Percentiles rank a stretch among this genome's conserved stretches.
Conservation (phyloP, 2,888 invertebrate genomes). For the Pomacea canaliculata region DNA sequence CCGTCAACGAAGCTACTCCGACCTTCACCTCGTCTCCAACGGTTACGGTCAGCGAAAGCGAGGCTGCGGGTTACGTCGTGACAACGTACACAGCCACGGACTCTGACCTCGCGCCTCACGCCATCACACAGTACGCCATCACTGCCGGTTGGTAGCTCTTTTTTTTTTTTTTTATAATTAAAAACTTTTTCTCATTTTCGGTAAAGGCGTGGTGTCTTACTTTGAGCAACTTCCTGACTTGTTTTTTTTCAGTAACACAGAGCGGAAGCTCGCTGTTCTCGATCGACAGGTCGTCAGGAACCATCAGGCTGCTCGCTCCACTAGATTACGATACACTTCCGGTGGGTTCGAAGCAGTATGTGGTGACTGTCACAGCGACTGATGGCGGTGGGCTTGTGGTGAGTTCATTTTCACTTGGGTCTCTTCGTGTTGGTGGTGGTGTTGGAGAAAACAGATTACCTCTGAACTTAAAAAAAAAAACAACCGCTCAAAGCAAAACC, state of each 20-base stretch:
- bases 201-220: no score
- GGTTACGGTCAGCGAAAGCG: conserved; percentile 36
- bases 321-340: conserved; percentile 42
- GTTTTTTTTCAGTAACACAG: conserved; percentile 43
- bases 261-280: conserved; percentile 44
- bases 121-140: conserved; percentile 38
- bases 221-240: no score
- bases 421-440: no score
- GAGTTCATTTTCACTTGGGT: background rate
- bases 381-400: conserved; percentile 50
- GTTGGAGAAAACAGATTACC: no score
- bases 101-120: conserved; percentile 42
- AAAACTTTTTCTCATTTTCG: no score
- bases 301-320: conserved; percentile 37
- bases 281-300: conserved; percentile 49
- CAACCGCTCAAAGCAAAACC: no score
- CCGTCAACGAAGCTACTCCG: conserved; percentile 57
- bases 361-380: conserved; percentile 43
- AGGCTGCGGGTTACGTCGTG: conserved; percentile 31
- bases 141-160: conserved; percentile 34
- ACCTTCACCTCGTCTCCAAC: conserved; percentile 35
- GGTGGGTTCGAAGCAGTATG: conserved; percentile 37
- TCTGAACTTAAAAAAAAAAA: no score
- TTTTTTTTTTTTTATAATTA: no score
- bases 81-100: conserved; percentile 42